phyloP scores from a whole-genome alignment of 2,888 invertebrate species.

The Drosophila pseudotalamancana region DNA sequence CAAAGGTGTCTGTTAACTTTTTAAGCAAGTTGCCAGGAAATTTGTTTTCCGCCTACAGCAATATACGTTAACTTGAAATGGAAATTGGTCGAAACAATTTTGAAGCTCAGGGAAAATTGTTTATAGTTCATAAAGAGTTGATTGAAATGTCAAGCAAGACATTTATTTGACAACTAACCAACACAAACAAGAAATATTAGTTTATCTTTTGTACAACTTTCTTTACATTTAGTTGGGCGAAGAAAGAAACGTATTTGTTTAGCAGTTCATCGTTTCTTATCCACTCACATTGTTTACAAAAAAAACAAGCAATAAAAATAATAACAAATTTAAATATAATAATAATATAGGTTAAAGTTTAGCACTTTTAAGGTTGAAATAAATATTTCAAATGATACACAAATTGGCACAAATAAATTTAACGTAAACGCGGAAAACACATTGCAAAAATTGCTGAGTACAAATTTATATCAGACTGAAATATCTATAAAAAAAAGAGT shows the following conservation, averaged over 20 bases:
- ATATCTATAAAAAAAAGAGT: not conserved
- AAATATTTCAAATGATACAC: slow-evolving; percentile 12
- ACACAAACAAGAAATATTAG: not conserved
- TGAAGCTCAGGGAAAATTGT: not conserved
- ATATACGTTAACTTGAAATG: not conserved
- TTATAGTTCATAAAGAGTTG: not conserved
- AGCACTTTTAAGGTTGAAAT: too few species aligned
- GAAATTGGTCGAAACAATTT: not conserved
- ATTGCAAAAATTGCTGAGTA: slow-evolving; percentile 3
- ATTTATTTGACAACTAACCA: not conserved
- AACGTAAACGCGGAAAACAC: slow-evolving; percentile 20
- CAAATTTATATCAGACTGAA: slow-evolving; percentile 30
- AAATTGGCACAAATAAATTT: slow-evolving; percentile 46
- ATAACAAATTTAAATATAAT: slow-evolving; percentile 1
- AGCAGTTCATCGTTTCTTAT: slow-evolving; percentile 10
- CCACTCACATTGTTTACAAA: slow-evolving; percentile 19
- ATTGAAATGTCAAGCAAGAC: not conserved
- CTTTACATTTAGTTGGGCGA: not conserved
- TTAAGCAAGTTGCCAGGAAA: not conserved
- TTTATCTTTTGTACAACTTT: not conserved
- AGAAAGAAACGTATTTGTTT: not conserved
- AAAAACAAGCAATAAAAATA: slow-evolving; percentile 1
- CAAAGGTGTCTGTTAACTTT: not conserved
- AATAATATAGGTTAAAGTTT: slow-evolving; percentile 19
- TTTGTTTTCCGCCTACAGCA: slow-evolving; percentile 7